A percentile compares a stretch with the other conserved stretches of the same genome.
Evolutionary conservation across 2,113 vertebrate genomes (phyloP).

Genomic region (Eulemur rufifrons): DNA sequence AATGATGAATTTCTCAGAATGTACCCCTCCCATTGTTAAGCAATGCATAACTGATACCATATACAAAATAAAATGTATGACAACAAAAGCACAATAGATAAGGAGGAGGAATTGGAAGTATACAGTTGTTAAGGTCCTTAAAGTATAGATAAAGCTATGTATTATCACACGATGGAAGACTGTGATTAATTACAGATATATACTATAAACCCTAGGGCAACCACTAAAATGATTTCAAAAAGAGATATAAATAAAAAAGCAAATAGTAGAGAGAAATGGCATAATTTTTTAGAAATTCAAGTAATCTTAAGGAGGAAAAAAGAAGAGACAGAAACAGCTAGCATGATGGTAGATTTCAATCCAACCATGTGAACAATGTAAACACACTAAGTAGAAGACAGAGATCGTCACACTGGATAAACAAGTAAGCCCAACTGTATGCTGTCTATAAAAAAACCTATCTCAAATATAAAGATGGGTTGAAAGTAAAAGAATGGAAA

Average conservation of each 20-base stretch:
- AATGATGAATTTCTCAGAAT: too few relatives aligned
- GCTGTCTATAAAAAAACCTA: background rate
- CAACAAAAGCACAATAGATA: background rate
- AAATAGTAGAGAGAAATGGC: background rate
- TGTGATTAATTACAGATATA: background rate
- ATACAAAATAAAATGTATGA: background rate
- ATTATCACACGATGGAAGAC: background rate
- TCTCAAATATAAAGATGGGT: background rate
- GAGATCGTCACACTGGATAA: background rate
- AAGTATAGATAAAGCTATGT: background rate
- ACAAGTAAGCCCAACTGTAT: background rate
- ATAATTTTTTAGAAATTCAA: background rate
- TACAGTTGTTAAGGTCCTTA: background rate
- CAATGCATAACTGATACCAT: background rate
- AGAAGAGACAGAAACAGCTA: background rate
- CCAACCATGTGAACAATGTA: background rate
- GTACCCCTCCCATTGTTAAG: too few relatives aligned
- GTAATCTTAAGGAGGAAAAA: constrained; percentile 9
- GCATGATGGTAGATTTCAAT: background rate
- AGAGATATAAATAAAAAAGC: background rate
- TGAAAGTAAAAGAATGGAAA: background rate
- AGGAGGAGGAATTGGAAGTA: background rate
- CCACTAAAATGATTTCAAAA: background rate
- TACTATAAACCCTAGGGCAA: background rate
- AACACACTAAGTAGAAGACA: constrained; percentile 13